These are phyloP conservation scores for Pelecanus crispus DNA, from an alignment of 2,113 vertebrate genomes.

Conservation along the genomic window DNA sequence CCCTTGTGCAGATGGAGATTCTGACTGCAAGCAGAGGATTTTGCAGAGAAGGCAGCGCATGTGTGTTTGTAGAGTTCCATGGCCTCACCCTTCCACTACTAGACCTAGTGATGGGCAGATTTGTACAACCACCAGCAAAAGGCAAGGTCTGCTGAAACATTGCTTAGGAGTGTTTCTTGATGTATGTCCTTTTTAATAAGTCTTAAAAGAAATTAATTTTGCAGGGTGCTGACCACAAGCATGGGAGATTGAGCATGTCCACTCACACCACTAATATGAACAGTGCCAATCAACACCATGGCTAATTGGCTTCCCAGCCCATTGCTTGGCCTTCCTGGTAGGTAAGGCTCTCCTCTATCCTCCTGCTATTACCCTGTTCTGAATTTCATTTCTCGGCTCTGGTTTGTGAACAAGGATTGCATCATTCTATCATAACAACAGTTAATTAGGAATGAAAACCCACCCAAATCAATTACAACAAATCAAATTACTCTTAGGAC, in stretches of 20 bases:
- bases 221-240: not conserved
- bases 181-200: not conserved
- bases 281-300: accelerated
- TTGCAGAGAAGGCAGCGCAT: not conserved
- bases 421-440: not conserved
- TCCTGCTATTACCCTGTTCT: not conserved
- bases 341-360: not conserved
- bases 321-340: not conserved
- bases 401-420: not conserved
- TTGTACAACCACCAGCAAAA: not conserved
- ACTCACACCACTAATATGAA: not conserved
- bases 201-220: not conserved
- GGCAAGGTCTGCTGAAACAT: not conserved
- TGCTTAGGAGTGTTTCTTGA: not conserved
- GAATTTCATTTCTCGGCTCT: not conserved
- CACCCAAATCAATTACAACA: not conserved
- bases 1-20: not conserved
- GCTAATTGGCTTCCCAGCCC: not conserved
- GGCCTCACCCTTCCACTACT: not conserved
- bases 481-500: not conserved
- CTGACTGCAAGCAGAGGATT: not conserved
- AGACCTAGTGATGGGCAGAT: not conserved
- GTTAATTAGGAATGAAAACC: slow-evolving; percentile 12
- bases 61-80: not conserved
- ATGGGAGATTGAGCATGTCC: not conserved